A percentile compares a stretch with the other conserved stretches of the same genome.
Conservation (phyloP, 2,113 vertebrate genomes). For the Limanda limanda region DNA sequence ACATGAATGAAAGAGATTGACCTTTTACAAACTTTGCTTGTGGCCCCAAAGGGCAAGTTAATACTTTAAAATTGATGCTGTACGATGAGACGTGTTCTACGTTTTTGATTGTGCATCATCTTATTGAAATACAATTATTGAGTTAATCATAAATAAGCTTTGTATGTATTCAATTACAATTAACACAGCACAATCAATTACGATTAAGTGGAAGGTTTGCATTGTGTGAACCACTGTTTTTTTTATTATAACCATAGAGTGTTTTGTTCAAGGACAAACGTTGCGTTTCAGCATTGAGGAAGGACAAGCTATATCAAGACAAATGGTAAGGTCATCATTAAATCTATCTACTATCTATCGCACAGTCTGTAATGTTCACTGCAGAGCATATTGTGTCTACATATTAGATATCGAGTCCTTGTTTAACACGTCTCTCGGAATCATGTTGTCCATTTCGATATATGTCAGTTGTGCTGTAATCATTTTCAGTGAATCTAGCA, state of each 20-base stretch:
- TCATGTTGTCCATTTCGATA: constrained; percentile 76
- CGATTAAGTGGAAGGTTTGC: background rate
- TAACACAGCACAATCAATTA: constrained; percentile 17
- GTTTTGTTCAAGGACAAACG: constrained; percentile 71
- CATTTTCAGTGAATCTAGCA: constrained; percentile 81
- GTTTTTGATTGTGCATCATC: constrained; percentile 2
- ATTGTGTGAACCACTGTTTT: constrained; percentile 25
- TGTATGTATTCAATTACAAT: constrained; percentile 26
- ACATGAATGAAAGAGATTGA: constrained; percentile 81
- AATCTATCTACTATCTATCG: constrained; percentile 75
- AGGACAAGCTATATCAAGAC: constrained; percentile 78
- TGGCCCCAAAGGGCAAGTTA: constrained; percentile 61
- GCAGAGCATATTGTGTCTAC: constrained; percentile 67
- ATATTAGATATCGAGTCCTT: constrained; percentile 80
- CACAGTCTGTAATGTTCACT: constrained; percentile 70
- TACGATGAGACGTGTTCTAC: background rate
- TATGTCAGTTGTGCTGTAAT: constrained; percentile 77
- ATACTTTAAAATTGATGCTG: constrained; percentile 41
- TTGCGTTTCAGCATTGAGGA: constrained; percentile 52
- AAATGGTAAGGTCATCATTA: constrained; percentile 82
- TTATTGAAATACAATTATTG: background rate
- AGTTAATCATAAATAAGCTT: constrained; percentile 10
- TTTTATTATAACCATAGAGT: constrained; percentile 51
- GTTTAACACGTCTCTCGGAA: constrained; percentile 71
- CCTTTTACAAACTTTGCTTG: constrained; percentile 80